phyloP scores from a whole-genome alignment of 2,888 invertebrate species.

The Rotaria macrura region DNA sequence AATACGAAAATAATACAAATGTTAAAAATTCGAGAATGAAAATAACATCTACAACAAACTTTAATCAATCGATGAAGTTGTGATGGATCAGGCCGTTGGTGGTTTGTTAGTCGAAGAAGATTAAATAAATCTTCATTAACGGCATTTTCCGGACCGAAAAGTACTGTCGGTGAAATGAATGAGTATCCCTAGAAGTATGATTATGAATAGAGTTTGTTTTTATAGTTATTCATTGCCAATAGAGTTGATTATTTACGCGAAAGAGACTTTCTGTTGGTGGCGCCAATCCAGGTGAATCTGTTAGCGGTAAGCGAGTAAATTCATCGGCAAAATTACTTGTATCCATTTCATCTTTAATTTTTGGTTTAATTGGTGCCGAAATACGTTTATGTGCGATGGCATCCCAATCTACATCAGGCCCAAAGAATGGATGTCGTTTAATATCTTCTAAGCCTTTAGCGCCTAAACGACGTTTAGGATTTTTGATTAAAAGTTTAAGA shows the following conservation, averaged over 20 bases:
- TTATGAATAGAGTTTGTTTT: neutral
- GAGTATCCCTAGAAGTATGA: slow-evolving; percentile 64
- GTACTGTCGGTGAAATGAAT: slow-evolving; percentile 79
- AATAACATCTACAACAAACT: neutral
- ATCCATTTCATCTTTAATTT: slow-evolving; percentile 70
- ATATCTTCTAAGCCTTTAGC: slow-evolving; percentile 73
- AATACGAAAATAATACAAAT: neutral
- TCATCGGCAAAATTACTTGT: slow-evolving; percentile 91
- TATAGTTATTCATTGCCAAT: too few relatives aligned
- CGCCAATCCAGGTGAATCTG: slow-evolving; percentile 78
- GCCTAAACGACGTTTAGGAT: slow-evolving; percentile 73
- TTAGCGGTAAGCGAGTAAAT: slow-evolving; percentile 79
- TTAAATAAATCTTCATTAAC: slow-evolving; percentile 49
- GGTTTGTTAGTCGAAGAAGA: slow-evolving; percentile 8
- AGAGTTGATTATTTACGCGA: neutral
- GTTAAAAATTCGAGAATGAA: neutral
- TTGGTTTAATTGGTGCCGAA: slow-evolving; percentile 79
- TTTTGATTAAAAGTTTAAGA: slow-evolving; percentile 70
- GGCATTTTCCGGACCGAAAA: slow-evolving; percentile 56
- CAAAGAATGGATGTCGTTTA: slow-evolving; percentile 78
- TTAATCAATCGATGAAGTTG: slow-evolving; percentile 16
- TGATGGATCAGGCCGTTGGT: slow-evolving; percentile 15
- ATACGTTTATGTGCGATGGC: slow-evolving; percentile 66
- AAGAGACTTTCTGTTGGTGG: slow-evolving; percentile 60
- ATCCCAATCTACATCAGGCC: slow-evolving; percentile 69